Conservation (phyloP, 53 echinoderm and acorn worm species). For the Paracentrotus lividus region DNA sequence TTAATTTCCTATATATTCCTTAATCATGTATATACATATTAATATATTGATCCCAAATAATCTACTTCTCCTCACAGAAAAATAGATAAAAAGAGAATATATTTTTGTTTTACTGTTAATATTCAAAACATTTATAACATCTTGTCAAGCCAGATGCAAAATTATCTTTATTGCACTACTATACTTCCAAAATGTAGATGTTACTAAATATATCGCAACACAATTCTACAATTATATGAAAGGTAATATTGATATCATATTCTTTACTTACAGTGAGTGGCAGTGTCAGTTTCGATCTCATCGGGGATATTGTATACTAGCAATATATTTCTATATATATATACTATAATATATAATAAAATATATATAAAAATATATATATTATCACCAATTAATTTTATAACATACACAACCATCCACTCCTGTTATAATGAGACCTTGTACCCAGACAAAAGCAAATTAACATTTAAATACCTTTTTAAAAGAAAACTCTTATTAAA, state of each 20-base stretch:
- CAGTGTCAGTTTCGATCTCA: too few species aligned
- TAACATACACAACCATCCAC: too few species aligned
- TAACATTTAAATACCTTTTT: too few species aligned
- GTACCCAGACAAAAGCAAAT: too few species aligned
- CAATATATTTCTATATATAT: too few species aligned
- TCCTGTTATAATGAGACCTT: too few species aligned
- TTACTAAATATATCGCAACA: neutral
- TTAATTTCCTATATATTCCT: neutral
- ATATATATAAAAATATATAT: too few species aligned
- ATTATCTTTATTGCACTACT: constrained; percentile 43
- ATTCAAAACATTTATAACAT: neutral
- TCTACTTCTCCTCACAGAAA: neutral
- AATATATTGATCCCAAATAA: constrained; percentile 10
- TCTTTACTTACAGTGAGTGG: too few species aligned
- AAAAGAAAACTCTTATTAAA: too few species aligned
- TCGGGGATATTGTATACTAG: too few species aligned
- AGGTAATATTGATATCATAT: neutral
- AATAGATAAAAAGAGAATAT: neutral
- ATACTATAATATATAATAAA: too few species aligned
- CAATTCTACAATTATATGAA: neutral
- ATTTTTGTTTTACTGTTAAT: constrained; percentile 27
- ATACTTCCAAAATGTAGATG: neutral
- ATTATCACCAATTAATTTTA: too few species aligned
- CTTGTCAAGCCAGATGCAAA: neutral
- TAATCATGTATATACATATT: constrained; percentile 34